A percentile compares a stretch with the other conserved stretches of the same genome.
Conservation (phyloP, 2,888 invertebrate genomes). For the Phaedon cochleariae region DNA sequence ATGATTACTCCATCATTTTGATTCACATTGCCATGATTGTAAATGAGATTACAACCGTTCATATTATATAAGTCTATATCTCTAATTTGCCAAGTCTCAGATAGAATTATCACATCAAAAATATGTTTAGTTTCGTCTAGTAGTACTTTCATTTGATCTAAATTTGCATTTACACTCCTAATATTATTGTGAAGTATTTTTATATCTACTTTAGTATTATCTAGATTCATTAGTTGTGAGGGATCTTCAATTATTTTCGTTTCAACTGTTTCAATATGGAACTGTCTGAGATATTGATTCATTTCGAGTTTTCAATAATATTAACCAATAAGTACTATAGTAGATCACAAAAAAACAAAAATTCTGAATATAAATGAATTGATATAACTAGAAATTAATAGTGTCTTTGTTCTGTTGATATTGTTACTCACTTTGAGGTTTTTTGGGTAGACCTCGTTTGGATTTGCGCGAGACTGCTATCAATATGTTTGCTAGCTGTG, state of each 20-base stretch:
- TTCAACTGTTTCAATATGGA: no score
- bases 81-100: slow-evolving; percentile 7
- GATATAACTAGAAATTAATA: no score
- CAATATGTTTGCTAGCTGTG: background rate
- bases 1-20: no score
- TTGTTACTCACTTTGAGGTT: background rate
- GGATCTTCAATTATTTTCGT: no score
- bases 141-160: background rate
- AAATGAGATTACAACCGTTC: background rate
- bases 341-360: no score
- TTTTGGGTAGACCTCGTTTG: slow-evolving; percentile 8
- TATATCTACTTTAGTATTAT: no score
- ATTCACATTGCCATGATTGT: background rate
- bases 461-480: background rate
- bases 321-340: no score
- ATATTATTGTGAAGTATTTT: no score
- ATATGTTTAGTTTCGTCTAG: background rate
- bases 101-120: slow-evolving; percentile 3
- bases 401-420: background rate
- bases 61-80: background rate
- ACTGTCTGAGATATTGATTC: no score
- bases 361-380: no score
- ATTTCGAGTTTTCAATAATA: no score
- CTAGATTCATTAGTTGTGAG: no score
- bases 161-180: background rate